phyloP scores from a whole-genome alignment of 2,113 vertebrate genomes.

The Rhodinocichla rosea region DNA sequence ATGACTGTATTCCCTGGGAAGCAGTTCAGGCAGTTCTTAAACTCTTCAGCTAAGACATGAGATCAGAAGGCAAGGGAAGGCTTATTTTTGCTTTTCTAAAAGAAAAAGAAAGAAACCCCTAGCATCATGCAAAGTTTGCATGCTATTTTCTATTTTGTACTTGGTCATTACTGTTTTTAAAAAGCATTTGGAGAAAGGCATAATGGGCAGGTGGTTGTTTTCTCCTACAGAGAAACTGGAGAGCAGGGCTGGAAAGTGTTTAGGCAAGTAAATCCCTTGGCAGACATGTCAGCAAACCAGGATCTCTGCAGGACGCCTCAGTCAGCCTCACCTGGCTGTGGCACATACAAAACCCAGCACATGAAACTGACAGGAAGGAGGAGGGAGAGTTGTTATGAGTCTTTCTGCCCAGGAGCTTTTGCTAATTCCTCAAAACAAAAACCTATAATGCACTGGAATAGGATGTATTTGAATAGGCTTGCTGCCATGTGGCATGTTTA shows the following conservation, averaged over 20 bases:
- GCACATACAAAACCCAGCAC: not conserved
- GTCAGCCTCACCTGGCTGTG: not conserved
- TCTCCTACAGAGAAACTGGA: not conserved
- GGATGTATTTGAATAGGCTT: slow-evolving; percentile 1
- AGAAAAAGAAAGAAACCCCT: not conserved
- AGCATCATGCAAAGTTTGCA: not conserved
- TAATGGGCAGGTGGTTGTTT: not conserved
- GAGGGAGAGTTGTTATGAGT: not conserved
- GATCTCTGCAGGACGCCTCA: not conserved
- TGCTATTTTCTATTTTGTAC: not conserved
- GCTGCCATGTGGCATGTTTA: not conserved
- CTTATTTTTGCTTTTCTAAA: not conserved
- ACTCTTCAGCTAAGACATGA: not conserved
- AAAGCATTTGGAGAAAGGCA: not conserved
- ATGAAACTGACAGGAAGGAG: not conserved
- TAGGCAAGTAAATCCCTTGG: not conserved
- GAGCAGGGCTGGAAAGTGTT: not conserved
- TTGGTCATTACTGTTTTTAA: not conserved
- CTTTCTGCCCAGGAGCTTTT: not conserved
- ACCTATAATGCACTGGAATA: not conserved
- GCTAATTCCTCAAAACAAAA: not conserved
- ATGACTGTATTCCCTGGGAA: not conserved
- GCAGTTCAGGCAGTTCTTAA: not conserved
- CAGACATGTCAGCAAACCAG: not conserved
- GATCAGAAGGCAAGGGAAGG: not conserved